Conservation (phyloP, 1,140 invertebrate genomes). For the Plodia interpunctella region DNA sequence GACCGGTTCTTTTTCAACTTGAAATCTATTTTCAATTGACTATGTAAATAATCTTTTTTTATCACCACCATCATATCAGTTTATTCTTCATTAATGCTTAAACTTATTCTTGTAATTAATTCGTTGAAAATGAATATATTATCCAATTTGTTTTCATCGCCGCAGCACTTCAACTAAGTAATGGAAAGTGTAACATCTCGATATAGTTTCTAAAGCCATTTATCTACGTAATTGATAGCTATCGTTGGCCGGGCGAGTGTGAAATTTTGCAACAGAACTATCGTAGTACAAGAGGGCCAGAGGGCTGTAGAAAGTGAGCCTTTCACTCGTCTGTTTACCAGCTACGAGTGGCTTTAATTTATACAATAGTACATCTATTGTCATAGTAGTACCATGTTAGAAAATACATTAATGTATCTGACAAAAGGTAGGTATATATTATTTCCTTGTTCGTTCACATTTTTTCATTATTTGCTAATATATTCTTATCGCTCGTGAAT, state of each 20-base stretch:
- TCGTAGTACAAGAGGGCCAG: slow-evolving; percentile 45
- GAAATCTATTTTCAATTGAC: neutral
- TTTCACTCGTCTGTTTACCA: slow-evolving; percentile 52
- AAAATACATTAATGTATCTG: neutral
- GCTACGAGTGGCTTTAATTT: slow-evolving; percentile 39
- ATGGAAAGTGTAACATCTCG: slow-evolving; percentile 23
- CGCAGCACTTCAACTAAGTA: slow-evolving; percentile 7
- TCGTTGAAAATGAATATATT: neutral
- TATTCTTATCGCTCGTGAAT: neutral
- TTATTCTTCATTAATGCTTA: neutral
- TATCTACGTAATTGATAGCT: slow-evolving; percentile 49
- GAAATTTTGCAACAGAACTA: slow-evolving; percentile 61
- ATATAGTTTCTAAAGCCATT: slow-evolving; percentile 36
- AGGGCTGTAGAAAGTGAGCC: slow-evolving; percentile 68
- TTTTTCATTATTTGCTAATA: neutral
- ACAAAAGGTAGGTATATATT: neutral
- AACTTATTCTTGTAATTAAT: too few species aligned
- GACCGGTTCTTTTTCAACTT: too few species aligned
- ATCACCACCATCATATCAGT: neutral
- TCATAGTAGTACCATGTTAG: slow-evolving; percentile 14
- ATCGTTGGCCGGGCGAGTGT: slow-evolving; percentile 44
- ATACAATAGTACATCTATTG: slow-evolving; percentile 49
- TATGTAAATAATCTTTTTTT: neutral
- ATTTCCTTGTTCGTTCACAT: neutral
- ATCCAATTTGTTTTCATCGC: neutral